Conservation (phyloP, 1,140 invertebrate species). For the Halesus radiatus region DNA sequence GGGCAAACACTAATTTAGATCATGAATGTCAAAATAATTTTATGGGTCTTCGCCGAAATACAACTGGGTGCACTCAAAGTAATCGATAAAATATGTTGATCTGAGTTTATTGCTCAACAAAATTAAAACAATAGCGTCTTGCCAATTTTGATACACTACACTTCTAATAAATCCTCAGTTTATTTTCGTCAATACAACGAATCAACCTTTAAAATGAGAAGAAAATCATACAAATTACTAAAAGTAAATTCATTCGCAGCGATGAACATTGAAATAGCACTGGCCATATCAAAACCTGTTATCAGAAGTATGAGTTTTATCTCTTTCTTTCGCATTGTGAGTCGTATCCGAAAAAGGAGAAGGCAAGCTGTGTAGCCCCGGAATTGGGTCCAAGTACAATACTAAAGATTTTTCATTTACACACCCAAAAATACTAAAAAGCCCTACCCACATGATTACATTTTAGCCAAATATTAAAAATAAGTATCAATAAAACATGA, state of each 20-base stretch:
- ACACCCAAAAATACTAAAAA: slow-evolving; percentile 12
- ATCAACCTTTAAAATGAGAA: slow-evolving; percentile 45
- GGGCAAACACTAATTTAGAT: slow-evolving; percentile 51
- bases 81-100: slow-evolving; percentile 54
- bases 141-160: slow-evolving; percentile 37
- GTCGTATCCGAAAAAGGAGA: slow-evolving; percentile 30
- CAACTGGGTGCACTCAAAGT: slow-evolving; percentile 51
- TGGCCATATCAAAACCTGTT: slow-evolving; percentile 52
- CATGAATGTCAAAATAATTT: slow-evolving; percentile 54
- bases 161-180: slow-evolving; percentile 41
- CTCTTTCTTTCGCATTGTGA: slow-evolving; percentile 33
- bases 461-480: too few relatives aligned
- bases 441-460: neutral
- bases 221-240: slow-evolving; percentile 52
- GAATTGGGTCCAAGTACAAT: slow-evolving; percentile 42
- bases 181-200: slow-evolving; percentile 45
- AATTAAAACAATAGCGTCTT: slow-evolving; percentile 41
- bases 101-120: slow-evolving; percentile 47
- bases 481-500: too few relatives aligned
- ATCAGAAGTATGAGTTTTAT: slow-evolving; percentile 46
- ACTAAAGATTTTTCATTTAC: neutral
- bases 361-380: slow-evolving; percentile 43
- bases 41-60: slow-evolving; percentile 53
- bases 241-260: slow-evolving; percentile 51
- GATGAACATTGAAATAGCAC: slow-evolving; percentile 50